Evolutionary conservation across 2,888 invertebrate genomes (phyloP), one percentile per base, ranked within the genome.

Genomic region (Macrosiphum euphorbiae): DNA sequence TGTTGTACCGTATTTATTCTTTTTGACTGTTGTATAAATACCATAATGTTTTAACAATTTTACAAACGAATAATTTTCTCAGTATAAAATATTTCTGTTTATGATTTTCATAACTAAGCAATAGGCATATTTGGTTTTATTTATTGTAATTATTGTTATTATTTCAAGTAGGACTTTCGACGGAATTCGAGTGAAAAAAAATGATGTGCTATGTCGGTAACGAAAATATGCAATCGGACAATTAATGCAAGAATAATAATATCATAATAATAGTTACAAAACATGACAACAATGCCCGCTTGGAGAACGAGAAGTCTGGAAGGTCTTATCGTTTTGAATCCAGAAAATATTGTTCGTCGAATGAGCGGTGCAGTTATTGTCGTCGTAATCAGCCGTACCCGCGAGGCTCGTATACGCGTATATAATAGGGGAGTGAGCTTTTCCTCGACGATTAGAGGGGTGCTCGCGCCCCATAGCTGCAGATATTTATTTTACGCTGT

Each of bases 401-500:
- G 41, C 41, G 55, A 28, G 47, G 28, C 20, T 20, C 47, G 5
- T 44, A 44, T 44, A 10, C 26, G 41, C 28, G 26, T 28, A 47
- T 47, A 58, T 3, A 7, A 35, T 28, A 28, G 85, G 85, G 85
- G 55, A 55, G 55, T n/a, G 85, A 35, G 55, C 44, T 91, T 91
- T 85, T 58, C 85, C 91, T 55, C 55, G 41, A 85, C n/a, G 55
- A 55, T 55, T 85, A 58, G 44, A 91, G 55, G 85, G 91, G 91
- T 85, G 55, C 85, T 20, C 44, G 91, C 10, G 20, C 85, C 28
- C 91, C 55, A 41, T 44, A 20, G 28, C 24, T 86, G 50, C n/a
- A 91, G 52, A 84, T 91, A 85, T 91, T 91, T 91, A 85, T 55
- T 47, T 90, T 90, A 20, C 90, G n/a, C 58, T 61, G 89, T 61